Evolutionary conservation across 2,888 invertebrate species (phyloP).

Genomic region (Zeuzera pyrina): DNA sequence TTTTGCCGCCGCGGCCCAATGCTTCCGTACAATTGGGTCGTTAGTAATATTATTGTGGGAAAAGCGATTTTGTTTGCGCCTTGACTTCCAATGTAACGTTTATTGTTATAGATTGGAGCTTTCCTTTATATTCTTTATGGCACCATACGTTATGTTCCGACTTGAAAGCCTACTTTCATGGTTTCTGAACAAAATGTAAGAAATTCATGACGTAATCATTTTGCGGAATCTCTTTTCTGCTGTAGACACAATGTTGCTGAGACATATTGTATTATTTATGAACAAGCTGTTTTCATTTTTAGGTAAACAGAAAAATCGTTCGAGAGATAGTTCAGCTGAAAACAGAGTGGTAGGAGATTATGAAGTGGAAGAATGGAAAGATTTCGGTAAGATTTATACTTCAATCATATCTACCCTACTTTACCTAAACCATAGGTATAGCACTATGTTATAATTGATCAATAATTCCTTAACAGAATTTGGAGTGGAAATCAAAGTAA

Average conservation of each 20-base stretch:
- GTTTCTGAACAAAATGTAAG: conserved; percentile 38
- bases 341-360: conserved; percentile 78
- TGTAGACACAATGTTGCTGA: background rate
- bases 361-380: conserved; percentile 83
- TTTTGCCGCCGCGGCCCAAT: conserved; percentile 57
- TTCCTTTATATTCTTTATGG: conserved; percentile 50
- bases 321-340: conserved; percentile 70
- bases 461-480: too few relatives aligned
- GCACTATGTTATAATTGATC: too few relatives aligned
- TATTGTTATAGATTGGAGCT: conserved; percentile 63
- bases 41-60: conserved; percentile 69
- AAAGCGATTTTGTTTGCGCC: conserved; percentile 68
- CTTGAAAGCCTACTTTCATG: conserved; percentile 45
- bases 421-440: too few relatives aligned
- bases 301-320: conserved; percentile 74
- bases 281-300: conserved; percentile 29
- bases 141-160: conserved; percentile 47
- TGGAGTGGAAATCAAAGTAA: too few relatives aligned
- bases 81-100: conserved; percentile 61
- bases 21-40: conserved; percentile 67
- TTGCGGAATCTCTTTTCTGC: conserved; percentile 24
- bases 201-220: too few relatives aligned
- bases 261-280: conserved; percentile 1
- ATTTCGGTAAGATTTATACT: conserved; percentile 79
- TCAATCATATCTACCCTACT: too few relatives aligned